Percentiles rank a stretch among this genome's conserved stretches.
Conservation (phyloP, 2,888 invertebrate species). For the Rhopalosiphum nymphaeae region DNA sequence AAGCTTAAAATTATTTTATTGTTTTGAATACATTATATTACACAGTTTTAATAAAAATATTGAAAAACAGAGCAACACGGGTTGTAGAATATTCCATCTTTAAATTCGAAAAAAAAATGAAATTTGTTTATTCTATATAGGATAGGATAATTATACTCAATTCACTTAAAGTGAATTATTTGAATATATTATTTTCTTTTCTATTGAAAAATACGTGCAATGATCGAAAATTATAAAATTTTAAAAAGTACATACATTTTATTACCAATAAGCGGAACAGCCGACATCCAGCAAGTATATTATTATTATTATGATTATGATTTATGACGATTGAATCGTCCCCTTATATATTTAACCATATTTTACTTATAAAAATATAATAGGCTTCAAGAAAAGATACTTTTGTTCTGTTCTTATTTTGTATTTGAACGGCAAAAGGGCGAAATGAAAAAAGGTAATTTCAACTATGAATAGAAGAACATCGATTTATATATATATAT, state of each 20-base stretch:
- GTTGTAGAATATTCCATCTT: neutral
- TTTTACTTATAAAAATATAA: slow-evolving; percentile 8
- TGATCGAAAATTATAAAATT: neutral
- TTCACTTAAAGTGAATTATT: neutral
- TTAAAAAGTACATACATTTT: neutral
- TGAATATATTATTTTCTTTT: neutral
- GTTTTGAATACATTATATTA: neutral
- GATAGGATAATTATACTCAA: neutral
- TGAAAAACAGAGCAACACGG: neutral
- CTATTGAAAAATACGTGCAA: neutral
- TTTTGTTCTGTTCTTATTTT: slow-evolving; percentile 14
- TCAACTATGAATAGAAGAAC: neutral
- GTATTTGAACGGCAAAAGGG: neutral
- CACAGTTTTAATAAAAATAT: neutral
- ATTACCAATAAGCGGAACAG: neutral
- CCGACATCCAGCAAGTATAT: neutral
- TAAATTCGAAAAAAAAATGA: neutral
- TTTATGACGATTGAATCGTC: neutral
- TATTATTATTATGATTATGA: neutral
- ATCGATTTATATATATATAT: neutral
- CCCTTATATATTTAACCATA: neutral
- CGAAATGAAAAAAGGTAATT: neutral
- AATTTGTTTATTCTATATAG: neutral
- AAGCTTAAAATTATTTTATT: neutral
- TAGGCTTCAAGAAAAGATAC: neutral